phyloP scores from a whole-genome alignment of 2,888 invertebrate genomes.

The Spisula subtruncata region DNA sequence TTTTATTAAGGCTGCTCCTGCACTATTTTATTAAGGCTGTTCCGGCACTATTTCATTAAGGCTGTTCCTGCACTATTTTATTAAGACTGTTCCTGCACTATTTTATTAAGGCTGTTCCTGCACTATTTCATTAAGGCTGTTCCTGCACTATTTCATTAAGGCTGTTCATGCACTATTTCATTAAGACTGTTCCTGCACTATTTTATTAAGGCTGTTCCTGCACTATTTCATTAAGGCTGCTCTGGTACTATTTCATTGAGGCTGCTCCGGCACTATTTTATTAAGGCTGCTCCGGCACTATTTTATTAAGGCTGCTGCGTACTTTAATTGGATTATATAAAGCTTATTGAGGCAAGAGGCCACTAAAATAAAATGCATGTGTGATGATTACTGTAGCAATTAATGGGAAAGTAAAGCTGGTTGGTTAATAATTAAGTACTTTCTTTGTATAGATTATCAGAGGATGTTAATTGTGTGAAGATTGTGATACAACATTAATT shows the following conservation, averaged over 20 bases:
- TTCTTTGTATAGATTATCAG: slow-evolving; percentile 10
- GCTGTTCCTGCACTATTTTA: neutral
- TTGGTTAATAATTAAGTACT: neutral
- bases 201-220: neutral
- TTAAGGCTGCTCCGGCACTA: neutral
- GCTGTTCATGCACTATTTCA: neutral
- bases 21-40: neutral
- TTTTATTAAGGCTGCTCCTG: neutral
- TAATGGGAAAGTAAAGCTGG: neutral
- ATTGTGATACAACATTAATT: slow-evolving; percentile 19
- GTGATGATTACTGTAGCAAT: neutral
- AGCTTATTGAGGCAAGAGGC: neutral
- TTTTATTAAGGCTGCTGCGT: neutral
- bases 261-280: no score
- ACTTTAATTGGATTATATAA: neutral
- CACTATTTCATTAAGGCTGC: neutral
- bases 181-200: no score
- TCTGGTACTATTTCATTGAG: no score
- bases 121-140: neutral
- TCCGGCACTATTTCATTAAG: neutral
- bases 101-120: neutral
- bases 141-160: no score
- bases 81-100: neutral
- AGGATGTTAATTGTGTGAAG: neutral
- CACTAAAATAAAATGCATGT: neutral